Percentiles rank a stretch among this genome's conserved stretches.
Conservation (phyloP, 2,797 vertebrate species). For the Ispidina picta region DNA sequence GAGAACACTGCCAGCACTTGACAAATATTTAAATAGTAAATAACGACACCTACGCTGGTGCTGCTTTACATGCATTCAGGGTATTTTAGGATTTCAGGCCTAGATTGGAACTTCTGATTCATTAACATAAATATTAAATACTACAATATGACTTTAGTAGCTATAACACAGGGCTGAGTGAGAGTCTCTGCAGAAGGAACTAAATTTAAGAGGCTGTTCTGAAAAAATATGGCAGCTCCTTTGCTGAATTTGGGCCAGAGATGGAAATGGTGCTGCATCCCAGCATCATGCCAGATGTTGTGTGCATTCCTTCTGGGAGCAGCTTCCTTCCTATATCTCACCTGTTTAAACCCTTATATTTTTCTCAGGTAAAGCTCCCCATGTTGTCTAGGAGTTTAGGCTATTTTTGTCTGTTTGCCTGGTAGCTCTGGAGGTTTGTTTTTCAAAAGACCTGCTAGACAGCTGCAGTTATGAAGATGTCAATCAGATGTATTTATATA, state of each 20-base stretch:
- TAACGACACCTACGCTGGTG: neutral
- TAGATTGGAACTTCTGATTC: neutral
- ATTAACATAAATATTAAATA: neutral
- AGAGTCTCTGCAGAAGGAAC: neutral
- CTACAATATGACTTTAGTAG: neutral
- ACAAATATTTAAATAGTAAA: conserved; percentile 21
- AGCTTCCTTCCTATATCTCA: neutral
- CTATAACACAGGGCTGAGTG: neutral
- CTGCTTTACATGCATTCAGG: neutral
- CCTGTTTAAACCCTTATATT: neutral
- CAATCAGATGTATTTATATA: neutral
- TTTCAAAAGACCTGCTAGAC: neutral
- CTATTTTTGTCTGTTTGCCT: neutral
- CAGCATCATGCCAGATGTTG: neutral
- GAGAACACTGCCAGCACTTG: conserved; percentile 9
- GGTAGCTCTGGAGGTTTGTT: neutral
- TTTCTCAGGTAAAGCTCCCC: neutral
- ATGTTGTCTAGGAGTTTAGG: neutral
- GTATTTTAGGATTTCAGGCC: neutral
- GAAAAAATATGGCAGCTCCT: neutral
- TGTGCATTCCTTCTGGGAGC: neutral
- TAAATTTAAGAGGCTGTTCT: neutral
- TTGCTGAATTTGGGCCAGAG: neutral
- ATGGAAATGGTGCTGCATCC: neutral
- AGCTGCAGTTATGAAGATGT: neutral